Conservation (phyloP, 2,113 vertebrate genomes). For the Oncorhynchus nerka region DNA sequence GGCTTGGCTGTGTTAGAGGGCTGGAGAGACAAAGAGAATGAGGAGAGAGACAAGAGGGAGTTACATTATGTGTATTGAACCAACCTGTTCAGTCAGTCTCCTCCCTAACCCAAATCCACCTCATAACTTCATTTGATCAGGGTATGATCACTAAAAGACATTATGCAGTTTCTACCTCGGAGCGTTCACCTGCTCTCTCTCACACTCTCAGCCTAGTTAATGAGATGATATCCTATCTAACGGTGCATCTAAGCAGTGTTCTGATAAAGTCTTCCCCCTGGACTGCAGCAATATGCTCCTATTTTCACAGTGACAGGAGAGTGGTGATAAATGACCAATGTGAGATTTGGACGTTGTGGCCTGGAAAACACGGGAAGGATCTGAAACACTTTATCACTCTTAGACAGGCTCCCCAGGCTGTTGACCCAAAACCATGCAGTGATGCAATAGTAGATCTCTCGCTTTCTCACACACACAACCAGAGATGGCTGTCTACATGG, state of each 20-base stretch:
- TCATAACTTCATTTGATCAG: background rate
- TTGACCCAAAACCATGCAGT: constrained; percentile 60
- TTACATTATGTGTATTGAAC: no score
- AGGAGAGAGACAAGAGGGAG: constrained; percentile 20
- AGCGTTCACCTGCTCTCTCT: background rate
- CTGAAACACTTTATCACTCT: constrained; percentile 73
- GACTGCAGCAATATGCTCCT: constrained; percentile 67
- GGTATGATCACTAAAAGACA: constrained; percentile 30
- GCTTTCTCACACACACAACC: background rate
- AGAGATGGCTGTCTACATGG: constrained; percentile 12
- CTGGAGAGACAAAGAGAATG: constrained; percentile 60
- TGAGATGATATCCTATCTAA: background rate
- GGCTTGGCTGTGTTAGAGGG: constrained; percentile 75
- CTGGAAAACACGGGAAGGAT: constrained; percentile 73
- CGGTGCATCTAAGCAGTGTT: constrained; percentile 42
- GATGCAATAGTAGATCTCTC: constrained; percentile 32
- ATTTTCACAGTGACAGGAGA: constrained; percentile 70
- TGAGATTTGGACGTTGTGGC: constrained; percentile 72
- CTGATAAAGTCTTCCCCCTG: constrained; percentile 69
- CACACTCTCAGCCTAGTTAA: background rate
- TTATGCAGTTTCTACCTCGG: constrained; percentile 9
- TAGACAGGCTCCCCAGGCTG: constrained; percentile 66
- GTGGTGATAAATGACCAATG: constrained; percentile 71
- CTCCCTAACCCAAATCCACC: no score
- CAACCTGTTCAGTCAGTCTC: no score